Percentiles rank a stretch among this genome's conserved stretches.
phyloP scores from a whole-genome alignment of 1,140 invertebrate genomes.

The Zaprionus gabonicus region DNA sequence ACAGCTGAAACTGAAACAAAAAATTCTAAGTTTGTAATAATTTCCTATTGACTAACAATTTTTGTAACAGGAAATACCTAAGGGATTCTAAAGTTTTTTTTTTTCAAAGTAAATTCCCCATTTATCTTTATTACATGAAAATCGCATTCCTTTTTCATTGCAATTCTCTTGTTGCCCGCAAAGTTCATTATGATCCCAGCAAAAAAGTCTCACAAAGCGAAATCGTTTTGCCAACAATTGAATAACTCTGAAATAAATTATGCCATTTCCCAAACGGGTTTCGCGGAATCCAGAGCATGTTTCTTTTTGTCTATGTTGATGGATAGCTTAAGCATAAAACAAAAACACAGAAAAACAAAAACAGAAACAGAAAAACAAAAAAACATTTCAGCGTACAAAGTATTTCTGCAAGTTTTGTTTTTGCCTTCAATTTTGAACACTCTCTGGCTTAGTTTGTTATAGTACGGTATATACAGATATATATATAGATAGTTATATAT shows the following conservation, averaged over 20 bases:
- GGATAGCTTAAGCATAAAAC: constrained; percentile 46
- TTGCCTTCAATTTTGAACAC: constrained; percentile 34
- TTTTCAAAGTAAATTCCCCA: neutral
- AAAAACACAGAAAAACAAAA: neutral
- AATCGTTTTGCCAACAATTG: constrained; percentile 8
- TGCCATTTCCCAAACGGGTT: constrained; percentile 13
- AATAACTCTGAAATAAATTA: constrained; percentile 5
- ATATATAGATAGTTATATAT: neutral
- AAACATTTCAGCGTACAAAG: constrained; percentile 6
- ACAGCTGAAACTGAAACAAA: neutral
- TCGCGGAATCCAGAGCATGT: constrained; percentile 56
- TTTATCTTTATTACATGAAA: neutral
- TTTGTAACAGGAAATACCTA: neutral
- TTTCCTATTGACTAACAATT: neutral
- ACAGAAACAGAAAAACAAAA: neutral
- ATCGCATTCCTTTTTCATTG: constrained; percentile 1
- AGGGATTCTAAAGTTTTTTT: neutral
- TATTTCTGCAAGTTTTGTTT: constrained; percentile 38
- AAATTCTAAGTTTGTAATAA: neutral
- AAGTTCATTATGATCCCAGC: neutral
- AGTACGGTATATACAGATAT: neutral
- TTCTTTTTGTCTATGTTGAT: constrained; percentile 40
- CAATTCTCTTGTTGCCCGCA: neutral
- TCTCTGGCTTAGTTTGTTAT: constrained; percentile 71
- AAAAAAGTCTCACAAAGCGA: constrained; percentile 1